These are phyloP conservation scores for Drosophila murphyi DNA, from an alignment of 1,140 invertebrate species.

Conservation along the genomic window DNA sequence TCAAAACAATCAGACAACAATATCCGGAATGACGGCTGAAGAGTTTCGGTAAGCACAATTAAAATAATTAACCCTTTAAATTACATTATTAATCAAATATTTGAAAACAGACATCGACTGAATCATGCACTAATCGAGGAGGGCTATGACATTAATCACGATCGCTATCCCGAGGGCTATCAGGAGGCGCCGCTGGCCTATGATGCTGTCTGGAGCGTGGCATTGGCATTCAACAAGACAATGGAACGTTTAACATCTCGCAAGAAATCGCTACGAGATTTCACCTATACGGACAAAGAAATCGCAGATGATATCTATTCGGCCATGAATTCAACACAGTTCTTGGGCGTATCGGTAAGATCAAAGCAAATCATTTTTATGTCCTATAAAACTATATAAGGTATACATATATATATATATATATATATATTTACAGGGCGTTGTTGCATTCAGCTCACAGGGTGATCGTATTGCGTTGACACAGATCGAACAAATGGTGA, in stretches of 20 bases:
- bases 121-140: slow-evolving; percentile 91
- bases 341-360: slow-evolving; percentile 98
- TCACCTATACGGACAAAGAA: slow-evolving; percentile 98
- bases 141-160: slow-evolving; percentile 92
- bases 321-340: slow-evolving; percentile 98
- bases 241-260: slow-evolving; percentile 93
- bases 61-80: too few species aligned
- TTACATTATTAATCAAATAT: neutral
- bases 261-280: slow-evolving; percentile 94
- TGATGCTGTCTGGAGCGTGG: slow-evolving; percentile 99
- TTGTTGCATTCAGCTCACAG: slow-evolving; percentile 97
- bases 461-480: slow-evolving; percentile 99
- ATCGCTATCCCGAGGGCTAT: slow-evolving; percentile 96
- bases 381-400: neutral
- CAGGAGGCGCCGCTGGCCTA: slow-evolving; percentile 99
- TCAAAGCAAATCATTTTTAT: neutral
- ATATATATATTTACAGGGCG: slow-evolving; percentile 88
- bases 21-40: slow-evolving; percentile 95
- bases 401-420: neutral
- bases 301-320: slow-evolving; percentile 98
- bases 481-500: slow-evolving; percentile 98
- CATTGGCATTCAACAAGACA: slow-evolving; percentile 98
- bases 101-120: slow-evolving; percentile 88
- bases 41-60: slow-evolving; percentile 87
- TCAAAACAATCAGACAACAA: slow-evolving; percentile 94